Evolutionary conservation across 2,888 invertebrate species (phyloP), one percentile per base, ranked within the genome.

Genomic region (Azorinus chamasolen): DNA sequence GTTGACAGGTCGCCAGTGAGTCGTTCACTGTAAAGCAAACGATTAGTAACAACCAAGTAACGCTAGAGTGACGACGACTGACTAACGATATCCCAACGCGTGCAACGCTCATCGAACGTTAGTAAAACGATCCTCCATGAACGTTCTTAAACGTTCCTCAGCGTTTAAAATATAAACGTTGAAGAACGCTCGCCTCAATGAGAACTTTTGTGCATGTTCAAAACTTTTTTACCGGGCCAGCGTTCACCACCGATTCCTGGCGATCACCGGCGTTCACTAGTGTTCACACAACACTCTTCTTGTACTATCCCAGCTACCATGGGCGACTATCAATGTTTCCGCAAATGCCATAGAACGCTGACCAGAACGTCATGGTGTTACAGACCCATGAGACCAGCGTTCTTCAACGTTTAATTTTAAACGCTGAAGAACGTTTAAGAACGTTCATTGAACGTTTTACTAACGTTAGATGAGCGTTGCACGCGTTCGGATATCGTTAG

Each of bases 191-290:
- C 50, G 51, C 14, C 20, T 62, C 50, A 50, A 22, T 62, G 62
- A 62, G 62, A 62, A 62, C 59, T 62, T 50, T 20, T 62, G 62
- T 48, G 62, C 50, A 50, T 62, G 62, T 32, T 62, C 62, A 62
- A 62, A 51, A 50, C 32, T 18, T 62, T 50, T 62, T 50, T 61
- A 16, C 27, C 14, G 41, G 57, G 39, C 39, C 5, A 32, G 32
- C 32, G 32, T 6, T 32, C n/a, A 8, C 45, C 45, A 45, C 27
- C 45, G 24, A 45, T 59, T 25, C 45, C 45, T 22, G 45, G 45
- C 16, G 59, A 59, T 62, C 37, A 25, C 37, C 51, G 51, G 16
- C 61, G 50, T 32, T 61, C 37, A 48, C 48, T 48, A 37, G 46
- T 37, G 50, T 61, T 46, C 50, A 61, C 61, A 48, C 61, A 61